A percentile compares a stretch with the other conserved stretches of the same genome.
Evolutionary conservation across 2,113 vertebrate species (phyloP).

Genomic region (Hiodon alosoides): DNA sequence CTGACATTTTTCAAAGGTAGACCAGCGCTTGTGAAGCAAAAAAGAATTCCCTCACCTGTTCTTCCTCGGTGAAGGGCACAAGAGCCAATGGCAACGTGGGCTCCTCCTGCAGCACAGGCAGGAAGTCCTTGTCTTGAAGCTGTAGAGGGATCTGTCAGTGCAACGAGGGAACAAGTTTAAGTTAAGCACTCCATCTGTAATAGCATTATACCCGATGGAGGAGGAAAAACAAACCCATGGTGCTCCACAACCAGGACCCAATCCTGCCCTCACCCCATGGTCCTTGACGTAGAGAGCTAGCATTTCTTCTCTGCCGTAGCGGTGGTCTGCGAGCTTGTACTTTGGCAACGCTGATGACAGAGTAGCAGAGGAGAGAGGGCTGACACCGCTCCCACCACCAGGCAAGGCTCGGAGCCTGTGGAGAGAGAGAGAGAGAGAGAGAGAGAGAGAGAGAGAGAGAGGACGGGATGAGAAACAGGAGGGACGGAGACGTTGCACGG

Average conservation of each 20-base stretch:
- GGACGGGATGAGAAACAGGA: conserved; percentile 11
- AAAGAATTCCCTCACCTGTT: conserved; percentile 91
- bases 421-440: conserved; percentile 23
- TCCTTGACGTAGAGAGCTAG: conserved; percentile 99
- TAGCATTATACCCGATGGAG: background rate
- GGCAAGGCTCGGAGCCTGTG: conserved; percentile 92
- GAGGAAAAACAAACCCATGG: too few relatives aligned
- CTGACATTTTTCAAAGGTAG: too few relatives aligned
- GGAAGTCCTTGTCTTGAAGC: conserved; percentile 94
- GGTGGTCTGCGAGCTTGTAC: conserved; percentile 98
- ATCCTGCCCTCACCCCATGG: conserved; percentile 78
- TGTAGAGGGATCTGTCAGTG: conserved; percentile 83
- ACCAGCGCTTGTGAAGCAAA: too few relatives aligned
- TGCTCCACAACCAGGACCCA: too few relatives aligned
- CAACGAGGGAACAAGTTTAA: conserved; percentile 8
- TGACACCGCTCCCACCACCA: conserved; percentile 76
- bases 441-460: conserved; percentile 5
- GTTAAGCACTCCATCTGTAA: background rate
- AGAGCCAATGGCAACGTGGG: conserved; percentile 90
- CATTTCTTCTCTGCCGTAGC: conserved; percentile 99
- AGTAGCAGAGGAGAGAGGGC: conserved; percentile 71
- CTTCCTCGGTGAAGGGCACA: conserved; percentile 97
- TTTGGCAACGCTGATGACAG: conserved; percentile 96
- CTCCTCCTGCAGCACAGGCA: conserved; percentile 96
- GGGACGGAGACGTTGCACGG: too few relatives aligned